Conservation (phyloP, 2,113 vertebrate genomes). For the Aegotheles bennettii region DNA sequence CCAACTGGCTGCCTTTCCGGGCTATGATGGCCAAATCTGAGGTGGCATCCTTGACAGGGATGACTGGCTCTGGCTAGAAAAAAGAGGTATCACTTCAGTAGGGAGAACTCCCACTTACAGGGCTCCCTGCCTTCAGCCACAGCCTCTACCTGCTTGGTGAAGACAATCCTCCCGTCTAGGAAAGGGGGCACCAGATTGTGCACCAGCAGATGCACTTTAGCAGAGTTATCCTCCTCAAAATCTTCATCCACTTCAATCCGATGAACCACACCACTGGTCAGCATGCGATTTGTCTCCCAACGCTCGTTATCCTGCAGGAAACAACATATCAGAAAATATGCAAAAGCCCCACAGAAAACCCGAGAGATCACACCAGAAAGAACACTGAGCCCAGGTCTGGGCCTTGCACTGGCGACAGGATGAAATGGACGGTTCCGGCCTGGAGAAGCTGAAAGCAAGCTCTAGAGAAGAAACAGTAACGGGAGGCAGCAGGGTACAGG, state of each 20-base stretch:
- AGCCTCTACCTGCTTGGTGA: slow-evolving; percentile 91
- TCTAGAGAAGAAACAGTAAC: background rate
- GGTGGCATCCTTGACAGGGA: slow-evolving; percentile 95
- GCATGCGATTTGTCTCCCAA: slow-evolving; percentile 99
- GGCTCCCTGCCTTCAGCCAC: background rate
- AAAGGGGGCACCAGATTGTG: slow-evolving; percentile 97
- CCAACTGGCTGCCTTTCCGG: slow-evolving; percentile 95
- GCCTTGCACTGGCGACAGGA: background rate
- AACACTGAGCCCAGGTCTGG: background rate
- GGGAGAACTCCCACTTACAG: accelerated
- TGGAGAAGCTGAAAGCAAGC: background rate
- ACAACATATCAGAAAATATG: background rate
- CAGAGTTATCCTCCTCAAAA: slow-evolving; percentile 96
- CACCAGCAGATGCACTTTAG: slow-evolving; percentile 94
- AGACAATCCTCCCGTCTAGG: slow-evolving; percentile 95
- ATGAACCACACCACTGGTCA: slow-evolving; percentile 97
- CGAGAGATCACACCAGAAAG: background rate
- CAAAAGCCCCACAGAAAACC: background rate
- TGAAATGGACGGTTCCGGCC: background rate
- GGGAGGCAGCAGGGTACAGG: background rate
- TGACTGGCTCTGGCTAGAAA: slow-evolving; percentile 90
- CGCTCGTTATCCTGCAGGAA: slow-evolving; percentile 90
- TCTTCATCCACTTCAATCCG: slow-evolving; percentile 96
- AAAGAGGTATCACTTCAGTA: background rate
- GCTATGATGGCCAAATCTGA: slow-evolving; percentile 97